Base-by-base conservation (phyloP, 1,140 invertebrate genomes). In the Penaeus chinensis region DNA sequence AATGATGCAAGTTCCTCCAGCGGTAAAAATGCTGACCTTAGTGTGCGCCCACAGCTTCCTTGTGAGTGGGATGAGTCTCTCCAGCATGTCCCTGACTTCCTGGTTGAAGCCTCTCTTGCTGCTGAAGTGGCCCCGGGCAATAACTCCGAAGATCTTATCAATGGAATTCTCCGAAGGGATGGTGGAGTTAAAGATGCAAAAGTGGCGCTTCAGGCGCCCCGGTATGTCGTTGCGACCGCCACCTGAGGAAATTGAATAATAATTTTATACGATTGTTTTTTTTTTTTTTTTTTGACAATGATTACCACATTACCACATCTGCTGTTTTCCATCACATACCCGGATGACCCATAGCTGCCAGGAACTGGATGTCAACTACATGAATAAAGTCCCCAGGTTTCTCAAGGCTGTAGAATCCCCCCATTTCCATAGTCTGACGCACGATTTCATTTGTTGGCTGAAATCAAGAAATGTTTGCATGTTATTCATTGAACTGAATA, bases 201-300 rank as follows among this genome's bases (percentile, higher is more conserved):
- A 99, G 92, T 99, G 98, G 37, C 98, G 93, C 93, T 99, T 99
- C 77, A 99, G 93, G 90, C 98, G 94, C 20, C 96, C 96, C 11
- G 98, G 98, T 90, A 99, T 98, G 91, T 99, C 98, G 92, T 99
- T 99, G 91, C 97, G 94, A 77, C 98, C 98, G 69, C 98, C 98
- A 84, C 98, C 97, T 93, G 91, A 0, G 22, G 20, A n/a, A 13
- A 65, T 20, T 47, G 19, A 3, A 69, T 63, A 13, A 0, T 54
- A 37, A 19, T 63, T 19, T 27, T 11, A 82, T 42, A 18, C 24
- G 22, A 0, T 65, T 16, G 65, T 32, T 5, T 42, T 13, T 10
- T 22, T n/a, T 20, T 19, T 8, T n/a, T 22, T 37, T 3, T 37
- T 42, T 42, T 42, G 37, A 42, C 37, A 42, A 5, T 42, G 32